Evolutionary conservation across 1,140 invertebrate genomes (phyloP).

Genomic region (Lasioglossum albipes): DNA sequence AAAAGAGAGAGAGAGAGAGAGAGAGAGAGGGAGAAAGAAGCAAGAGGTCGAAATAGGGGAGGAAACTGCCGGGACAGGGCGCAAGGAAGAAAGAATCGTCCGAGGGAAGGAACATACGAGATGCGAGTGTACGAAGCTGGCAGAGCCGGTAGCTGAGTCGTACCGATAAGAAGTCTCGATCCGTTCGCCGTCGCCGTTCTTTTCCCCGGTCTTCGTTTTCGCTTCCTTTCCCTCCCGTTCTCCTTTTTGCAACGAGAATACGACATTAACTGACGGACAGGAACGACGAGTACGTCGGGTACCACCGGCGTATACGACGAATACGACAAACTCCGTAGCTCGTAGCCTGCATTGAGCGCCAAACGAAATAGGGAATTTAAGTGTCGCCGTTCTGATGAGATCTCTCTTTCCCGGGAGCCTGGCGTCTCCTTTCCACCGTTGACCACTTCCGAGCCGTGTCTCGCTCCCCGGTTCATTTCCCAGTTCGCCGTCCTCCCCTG

Average conservation of each 20-base stretch:
- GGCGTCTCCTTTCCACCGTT: slow-evolving; percentile 21
- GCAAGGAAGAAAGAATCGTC: slow-evolving; percentile 33
- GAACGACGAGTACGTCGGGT: slow-evolving; percentile 25
- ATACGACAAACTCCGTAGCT: slow-evolving; percentile 60
- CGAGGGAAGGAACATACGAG: slow-evolving; percentile 50
- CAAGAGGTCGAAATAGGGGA: slow-evolving; percentile 16
- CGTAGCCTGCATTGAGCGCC: slow-evolving; percentile 58
- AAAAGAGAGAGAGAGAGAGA: background rate
- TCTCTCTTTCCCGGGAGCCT: slow-evolving; percentile 48
- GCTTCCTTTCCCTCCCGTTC: slow-evolving; percentile 55
- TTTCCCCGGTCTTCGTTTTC: slow-evolving; percentile 40
- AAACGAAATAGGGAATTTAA: slow-evolving; percentile 74
- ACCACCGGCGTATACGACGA: slow-evolving; percentile 30
- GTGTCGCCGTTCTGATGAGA: slow-evolving; percentile 67
- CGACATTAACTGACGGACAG: slow-evolving; percentile 66
- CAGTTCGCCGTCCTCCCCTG: slow-evolving; percentile 21
- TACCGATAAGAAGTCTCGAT: slow-evolving; percentile 73
- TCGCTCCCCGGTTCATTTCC: slow-evolving; percentile 19
- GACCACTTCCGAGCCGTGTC: slow-evolving; percentile 11
- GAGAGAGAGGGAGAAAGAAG: background rate
- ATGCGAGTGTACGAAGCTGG: slow-evolving; percentile 53
- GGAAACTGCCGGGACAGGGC: background rate
- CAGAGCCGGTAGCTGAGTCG: slow-evolving; percentile 68
- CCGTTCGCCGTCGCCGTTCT: slow-evolving; percentile 52
- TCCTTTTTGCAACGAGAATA: slow-evolving; percentile 65